Evolutionary conservation across 2,113 vertebrate species (phyloP).

Genomic region (Archilochus colubris): DNA sequence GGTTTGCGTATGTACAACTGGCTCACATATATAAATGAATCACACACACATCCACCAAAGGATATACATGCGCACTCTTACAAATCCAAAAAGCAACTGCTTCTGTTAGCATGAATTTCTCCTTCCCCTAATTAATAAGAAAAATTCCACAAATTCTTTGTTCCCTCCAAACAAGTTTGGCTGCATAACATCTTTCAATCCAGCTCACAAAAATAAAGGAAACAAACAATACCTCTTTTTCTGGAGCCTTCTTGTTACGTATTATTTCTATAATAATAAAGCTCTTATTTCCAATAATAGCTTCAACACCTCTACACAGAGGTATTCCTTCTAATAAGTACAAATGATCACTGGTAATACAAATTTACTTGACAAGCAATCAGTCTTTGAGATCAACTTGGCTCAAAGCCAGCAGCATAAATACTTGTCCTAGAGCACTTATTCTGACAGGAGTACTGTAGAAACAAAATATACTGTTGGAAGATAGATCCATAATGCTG

Average conservation of each 20-base stretch:
- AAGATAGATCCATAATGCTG: background rate
- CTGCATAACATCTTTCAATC: background rate
- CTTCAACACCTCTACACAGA: slow-evolving; percentile 1
- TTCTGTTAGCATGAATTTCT: background rate
- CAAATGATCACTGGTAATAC: background rate
- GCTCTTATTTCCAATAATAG: background rate
- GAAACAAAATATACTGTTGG: background rate
- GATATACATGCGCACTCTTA: background rate
- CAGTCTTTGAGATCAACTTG: slow-evolving; percentile 7
- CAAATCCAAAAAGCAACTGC: background rate
- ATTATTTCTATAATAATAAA: background rate
- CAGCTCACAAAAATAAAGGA: background rate
- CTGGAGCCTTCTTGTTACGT: background rate
- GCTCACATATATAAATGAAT: background rate
- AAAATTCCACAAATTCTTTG: background rate
- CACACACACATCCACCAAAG: background rate
- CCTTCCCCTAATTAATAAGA: background rate
- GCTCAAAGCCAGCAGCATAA: background rate
- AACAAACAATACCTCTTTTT: slow-evolving; percentile 47
- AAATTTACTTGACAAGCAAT: background rate
- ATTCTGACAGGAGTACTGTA: background rate
- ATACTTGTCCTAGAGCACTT: background rate
- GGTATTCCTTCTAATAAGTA: slow-evolving; percentile 3
- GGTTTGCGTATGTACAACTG: background rate
- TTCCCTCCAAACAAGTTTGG: background rate